These are phyloP conservation scores for Lanistes nyassanus DNA, from an alignment of 1,140 invertebrate genomes.

Conservation along the genomic window DNA sequence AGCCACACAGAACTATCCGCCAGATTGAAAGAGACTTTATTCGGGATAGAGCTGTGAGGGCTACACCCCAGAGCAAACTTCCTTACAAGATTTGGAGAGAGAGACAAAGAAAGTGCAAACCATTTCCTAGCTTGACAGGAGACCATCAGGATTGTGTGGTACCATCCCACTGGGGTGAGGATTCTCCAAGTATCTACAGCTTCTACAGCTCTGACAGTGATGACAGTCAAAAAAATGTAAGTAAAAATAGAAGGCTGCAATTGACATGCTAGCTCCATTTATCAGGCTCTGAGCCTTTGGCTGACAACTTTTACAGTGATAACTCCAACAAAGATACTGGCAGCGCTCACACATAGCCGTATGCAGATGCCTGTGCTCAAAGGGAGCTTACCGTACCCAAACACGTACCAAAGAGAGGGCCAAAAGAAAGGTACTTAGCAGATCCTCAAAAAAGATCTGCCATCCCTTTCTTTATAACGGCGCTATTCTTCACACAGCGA, in stretches of 20 bases:
- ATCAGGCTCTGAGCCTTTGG: too few species aligned
- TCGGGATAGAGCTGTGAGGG: neutral
- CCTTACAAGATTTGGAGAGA: neutral
- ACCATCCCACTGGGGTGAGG: neutral
- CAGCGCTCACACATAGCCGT: too few species aligned
- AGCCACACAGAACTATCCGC: conserved; percentile 40
- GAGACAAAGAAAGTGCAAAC: neutral
- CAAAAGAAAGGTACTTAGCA: too few species aligned
- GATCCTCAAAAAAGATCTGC: too few species aligned
- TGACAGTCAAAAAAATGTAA: neutral
- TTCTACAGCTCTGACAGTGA: neutral
- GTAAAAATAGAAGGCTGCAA: neutral
- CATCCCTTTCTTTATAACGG: too few species aligned
- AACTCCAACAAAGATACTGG: too few species aligned
- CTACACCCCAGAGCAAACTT: neutral
- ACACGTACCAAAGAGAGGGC: too few species aligned
- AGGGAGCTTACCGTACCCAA: too few species aligned
- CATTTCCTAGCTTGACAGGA: neutral
- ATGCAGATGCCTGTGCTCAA: too few species aligned
- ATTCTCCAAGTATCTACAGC: neutral
- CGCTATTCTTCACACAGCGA: too few species aligned
- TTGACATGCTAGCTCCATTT: too few species aligned
- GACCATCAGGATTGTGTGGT: neutral
- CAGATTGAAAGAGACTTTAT: conserved; percentile 44
- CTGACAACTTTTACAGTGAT: too few species aligned